Evolutionary conservation across 2,888 invertebrate species (phyloP), one percentile per base, ranked within the genome.

Genomic region (Oscheius sp.): DNA sequence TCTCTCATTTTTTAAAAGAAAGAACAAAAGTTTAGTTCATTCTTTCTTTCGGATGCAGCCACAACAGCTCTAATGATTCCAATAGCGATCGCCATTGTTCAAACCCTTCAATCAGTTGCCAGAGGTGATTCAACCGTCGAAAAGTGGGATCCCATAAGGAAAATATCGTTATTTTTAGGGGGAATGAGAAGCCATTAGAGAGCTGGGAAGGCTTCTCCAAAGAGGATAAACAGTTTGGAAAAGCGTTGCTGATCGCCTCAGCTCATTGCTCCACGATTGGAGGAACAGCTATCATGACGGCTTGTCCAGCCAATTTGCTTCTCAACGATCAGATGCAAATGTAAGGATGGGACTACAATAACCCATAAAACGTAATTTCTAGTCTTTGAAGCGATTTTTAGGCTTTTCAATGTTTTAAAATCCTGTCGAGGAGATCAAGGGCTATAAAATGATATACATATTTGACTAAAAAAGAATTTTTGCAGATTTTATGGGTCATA

Each of bases 41-140:
- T 77, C 31, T 77, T 77, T 29, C 70, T 77, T 20, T 77, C 80
- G 33, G 85, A 86, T 73, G 81, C 86, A 3, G 85, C 86, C 1
- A 77, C 82, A 25, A 77, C 93, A 0, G 93, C 94, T 1, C 93
- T 94, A 93, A 94, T 94, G 94, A 92, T 93, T 71, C 94, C 94
- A 0, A 94, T 94, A 73, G 92, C 93, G 17, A 91, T 93, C 73
- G 94, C 93, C 25, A 93, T 94, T 3, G 88, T 94, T 31, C 70
- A 64, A 58, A 73, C 71, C 20, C 20, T 55, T 17, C 33, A 55
- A 34, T 55, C 55, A 3, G 37, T 37, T 8, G 42, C n/a, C 15
- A 42, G 20, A 34, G 4, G 34, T 34, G 20, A 34, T 17, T 20
- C 3, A 5, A 15, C 27, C 31, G 12, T n/a, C 12, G 23, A 15